These are phyloP conservation scores for Atrichornis clamosus DNA, from an alignment of 2,113 vertebrate species.

Conservation along the genomic window DNA sequence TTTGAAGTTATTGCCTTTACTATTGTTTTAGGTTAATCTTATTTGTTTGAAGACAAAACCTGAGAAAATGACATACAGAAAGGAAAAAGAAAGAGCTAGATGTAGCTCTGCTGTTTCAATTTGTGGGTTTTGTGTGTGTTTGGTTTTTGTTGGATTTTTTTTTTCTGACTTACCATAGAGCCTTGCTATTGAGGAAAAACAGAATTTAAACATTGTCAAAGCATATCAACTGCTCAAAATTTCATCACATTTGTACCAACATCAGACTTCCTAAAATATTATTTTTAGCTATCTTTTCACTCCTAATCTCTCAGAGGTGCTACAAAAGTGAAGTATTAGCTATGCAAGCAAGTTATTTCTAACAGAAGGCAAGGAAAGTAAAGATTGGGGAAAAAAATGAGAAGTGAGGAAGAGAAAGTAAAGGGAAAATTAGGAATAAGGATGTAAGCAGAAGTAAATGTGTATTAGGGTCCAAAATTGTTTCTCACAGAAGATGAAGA, in stretches of 20 bases:
- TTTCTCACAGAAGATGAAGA: background rate
- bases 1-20: background rate
- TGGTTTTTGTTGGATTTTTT: background rate
- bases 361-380: background rate
- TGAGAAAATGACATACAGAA: background rate
- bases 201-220: background rate
- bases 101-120: background rate
- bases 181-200: background rate
- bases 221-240: background rate
- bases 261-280: background rate
- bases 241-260: background rate
- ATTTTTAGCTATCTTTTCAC: background rate
- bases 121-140: background rate
- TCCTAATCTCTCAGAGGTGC: background rate
- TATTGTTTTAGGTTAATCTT: background rate
- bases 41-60: background rate
- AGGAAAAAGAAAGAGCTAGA: background rate
- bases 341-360: background rate
- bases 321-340: background rate
- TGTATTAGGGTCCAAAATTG: background rate
- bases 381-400: fast-evolving
- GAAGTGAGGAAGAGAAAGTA: background rate
- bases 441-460: background rate
- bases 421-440: background rate
- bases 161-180: background rate